Evolutionary conservation across 2,797 vertebrate species (phyloP), one percentile per base, ranked within the genome.

Genomic region (Lagodon rhomboides): DNA sequence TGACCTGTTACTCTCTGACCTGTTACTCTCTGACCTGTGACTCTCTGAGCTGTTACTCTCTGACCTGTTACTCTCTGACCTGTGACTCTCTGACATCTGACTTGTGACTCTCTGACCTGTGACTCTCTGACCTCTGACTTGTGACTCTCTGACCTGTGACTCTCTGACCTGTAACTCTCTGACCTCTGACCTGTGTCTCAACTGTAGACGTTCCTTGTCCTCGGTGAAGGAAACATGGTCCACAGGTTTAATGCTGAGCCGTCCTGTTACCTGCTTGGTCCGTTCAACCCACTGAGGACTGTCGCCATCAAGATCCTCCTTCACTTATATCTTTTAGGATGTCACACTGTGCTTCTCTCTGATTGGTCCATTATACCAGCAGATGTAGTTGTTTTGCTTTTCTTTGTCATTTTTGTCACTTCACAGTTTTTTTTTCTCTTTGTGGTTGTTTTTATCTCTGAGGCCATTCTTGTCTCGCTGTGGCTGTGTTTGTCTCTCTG

Each of bases 321-420:
- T 76, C 96, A 98, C 88, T 95, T 96, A 99, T 99, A 99, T 99
- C 98, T 97, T 97, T 95, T 64, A 13, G 30, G 22, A 64, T 12
- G 25, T 58, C 66, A 63, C 49, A 58, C n/a, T 27, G 2, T 53
- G 12, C 38, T 13, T 43, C 1, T 25, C 8, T 34, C 15, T 51
- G 54, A 66, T 27, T 47, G 46, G 30, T 34, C 30, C 30, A 34
- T 34, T 6, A 7, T 6, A 34, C 30, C 30, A 34, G 30, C 5
- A 34, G 3, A 34, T 34, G 30, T n/a, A n/a, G 27, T 27, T 46
- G 12, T 46, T 46, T 16, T 17, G 16, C 6, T 16, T 17, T 4
- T 46, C 4, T 46, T 3, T 5, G 30, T 30, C 5, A 1, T 30
- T 5, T 30, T 30, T 30, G 30, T 30, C 30, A 4, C 30, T 30